phyloP scores from a whole-genome alignment of 2,113 vertebrate genomes.

The Abramis brama region DNA sequence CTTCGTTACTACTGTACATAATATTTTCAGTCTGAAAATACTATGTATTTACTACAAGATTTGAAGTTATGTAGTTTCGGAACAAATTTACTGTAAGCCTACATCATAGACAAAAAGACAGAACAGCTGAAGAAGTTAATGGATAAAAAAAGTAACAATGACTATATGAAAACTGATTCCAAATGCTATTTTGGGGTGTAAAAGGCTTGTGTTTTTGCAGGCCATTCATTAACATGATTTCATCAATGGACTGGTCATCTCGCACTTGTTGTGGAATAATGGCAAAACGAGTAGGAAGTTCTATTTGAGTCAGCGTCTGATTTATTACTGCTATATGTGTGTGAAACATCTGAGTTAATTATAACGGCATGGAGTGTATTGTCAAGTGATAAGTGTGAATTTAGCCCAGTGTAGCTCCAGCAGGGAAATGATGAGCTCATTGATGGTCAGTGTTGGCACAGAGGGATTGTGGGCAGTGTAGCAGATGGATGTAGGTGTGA shows the following conservation, averaged over 20 bases:
- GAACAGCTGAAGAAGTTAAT: background rate
- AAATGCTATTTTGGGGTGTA: background rate
- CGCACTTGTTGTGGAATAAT: conserved; percentile 51
- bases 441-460: conserved; percentile 54
- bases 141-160: background rate
- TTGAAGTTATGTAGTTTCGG: background rate
- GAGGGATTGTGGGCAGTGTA: conserved; percentile 56
- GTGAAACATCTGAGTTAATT: background rate
- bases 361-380: conserved; percentile 34
- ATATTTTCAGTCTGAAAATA: background rate
- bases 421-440: conserved; percentile 69
- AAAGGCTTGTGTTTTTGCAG: background rate
- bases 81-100: background rate
- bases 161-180: background rate
- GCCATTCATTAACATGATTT: background rate
- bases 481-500: conserved; percentile 57
- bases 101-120: background rate
- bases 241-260: conserved; percentile 28
- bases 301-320: conserved; percentile 17
- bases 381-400: conserved; percentile 39
- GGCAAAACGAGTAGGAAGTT: conserved; percentile 42
- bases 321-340: conserved; percentile 11
- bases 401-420: conserved; percentile 58
- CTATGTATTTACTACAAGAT: background rate
- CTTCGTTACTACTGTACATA: background rate